A percentile compares a stretch with the other conserved stretches of the same genome.
Conservation (phyloP, 2,113 vertebrate species). For the Nyctereutes procyonoides region DNA sequence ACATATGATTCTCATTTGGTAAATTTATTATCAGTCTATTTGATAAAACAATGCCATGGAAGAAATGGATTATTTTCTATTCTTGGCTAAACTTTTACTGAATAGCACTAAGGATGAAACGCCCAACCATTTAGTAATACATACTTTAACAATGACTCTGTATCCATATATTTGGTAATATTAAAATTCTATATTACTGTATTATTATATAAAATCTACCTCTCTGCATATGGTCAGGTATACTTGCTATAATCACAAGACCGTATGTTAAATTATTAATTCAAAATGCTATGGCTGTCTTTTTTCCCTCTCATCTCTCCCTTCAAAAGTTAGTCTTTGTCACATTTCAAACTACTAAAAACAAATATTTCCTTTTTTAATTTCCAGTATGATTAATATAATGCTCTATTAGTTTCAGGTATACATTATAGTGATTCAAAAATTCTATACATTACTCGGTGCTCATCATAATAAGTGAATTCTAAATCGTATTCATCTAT, state of each 20-base stretch:
- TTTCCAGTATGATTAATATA: not conserved
- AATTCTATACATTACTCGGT: not conserved
- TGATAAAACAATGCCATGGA: not conserved
- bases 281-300: not conserved
- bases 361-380: not conserved
- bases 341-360: constrained; percentile 20
- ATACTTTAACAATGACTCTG: not conserved
- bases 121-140: not conserved
- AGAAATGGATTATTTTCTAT: not conserved
- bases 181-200: not conserved
- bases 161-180: not conserved
- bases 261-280: not conserved
- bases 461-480: not conserved
- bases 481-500: not conserved
- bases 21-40: not conserved
- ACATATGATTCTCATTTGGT: not conserved
- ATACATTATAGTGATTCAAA: not conserved
- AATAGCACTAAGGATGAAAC: not conserved
- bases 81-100: not conserved
- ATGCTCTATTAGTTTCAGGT: not conserved
- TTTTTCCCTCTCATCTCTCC: not conserved
- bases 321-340: not conserved
- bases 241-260: not conserved
- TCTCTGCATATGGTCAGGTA: not conserved
- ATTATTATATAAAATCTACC: not conserved